Evolutionary conservation across 2,113 vertebrate species (phyloP).

Genomic region (Ascaphus truei): DNA sequence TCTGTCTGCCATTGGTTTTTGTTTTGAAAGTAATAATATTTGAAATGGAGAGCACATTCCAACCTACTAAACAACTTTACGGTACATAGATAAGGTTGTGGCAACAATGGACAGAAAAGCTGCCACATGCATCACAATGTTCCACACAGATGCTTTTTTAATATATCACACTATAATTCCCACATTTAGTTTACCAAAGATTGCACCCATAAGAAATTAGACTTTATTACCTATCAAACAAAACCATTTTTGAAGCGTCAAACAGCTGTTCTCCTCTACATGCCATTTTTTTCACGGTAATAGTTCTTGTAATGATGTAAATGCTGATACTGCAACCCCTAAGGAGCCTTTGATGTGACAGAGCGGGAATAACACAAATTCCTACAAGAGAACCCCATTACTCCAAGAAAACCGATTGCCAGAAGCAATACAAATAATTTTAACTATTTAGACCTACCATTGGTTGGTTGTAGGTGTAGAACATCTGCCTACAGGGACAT

Average conservation of each 20-base stretch:
- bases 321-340: conserved; percentile 20
- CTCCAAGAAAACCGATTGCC: too few relatives aligned
- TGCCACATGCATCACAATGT: neutral
- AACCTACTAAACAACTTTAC: too few relatives aligned
- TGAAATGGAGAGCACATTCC: too few relatives aligned
- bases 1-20: too few relatives aligned
- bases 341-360: neutral
- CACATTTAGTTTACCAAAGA: neutral
- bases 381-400: too few relatives aligned
- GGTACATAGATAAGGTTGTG: too few relatives aligned
- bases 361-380: neutral
- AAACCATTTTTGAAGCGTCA: conserved; percentile 12
- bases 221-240: conserved; percentile 22
- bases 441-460: too few relatives aligned
- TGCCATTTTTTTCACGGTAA: conserved; percentile 1
- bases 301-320: conserved; percentile 7
- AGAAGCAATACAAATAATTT: too few relatives aligned
- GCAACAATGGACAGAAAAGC: conserved; percentile 6
- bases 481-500: too few relatives aligned
- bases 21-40: too few relatives aligned
- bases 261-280: conserved; percentile 14
- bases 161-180: conserved; percentile 6
- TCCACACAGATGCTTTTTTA: conserved; percentile 2
- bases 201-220: conserved; percentile 15
- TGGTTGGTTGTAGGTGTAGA: too few relatives aligned